Percentiles rank a stretch among this genome's conserved stretches.
Conservation (phyloP, 2,797 vertebrate genomes). For the Melanotaenia trifasciata region DNA sequence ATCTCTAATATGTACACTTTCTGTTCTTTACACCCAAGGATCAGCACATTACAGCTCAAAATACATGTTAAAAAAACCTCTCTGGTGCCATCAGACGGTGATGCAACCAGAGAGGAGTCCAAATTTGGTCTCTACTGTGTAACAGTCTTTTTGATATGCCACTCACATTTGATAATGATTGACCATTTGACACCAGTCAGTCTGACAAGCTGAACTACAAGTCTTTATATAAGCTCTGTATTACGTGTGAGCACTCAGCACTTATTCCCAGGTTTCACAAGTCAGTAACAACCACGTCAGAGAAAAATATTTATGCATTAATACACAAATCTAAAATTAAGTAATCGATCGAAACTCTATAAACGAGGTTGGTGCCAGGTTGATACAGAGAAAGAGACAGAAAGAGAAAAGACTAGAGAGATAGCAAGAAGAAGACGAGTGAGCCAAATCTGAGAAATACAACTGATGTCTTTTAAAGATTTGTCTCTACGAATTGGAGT, state of each 20-base stretch:
- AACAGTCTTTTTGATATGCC: slow-evolving; percentile 45
- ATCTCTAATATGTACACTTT: slow-evolving; percentile 76
- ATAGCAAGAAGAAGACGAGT: not conserved
- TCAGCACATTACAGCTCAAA: slow-evolving; percentile 34
- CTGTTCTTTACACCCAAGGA: slow-evolving; percentile 71
- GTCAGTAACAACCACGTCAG: not conserved
- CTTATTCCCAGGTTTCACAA: slow-evolving; percentile 74
- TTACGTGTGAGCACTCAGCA: slow-evolving; percentile 58
- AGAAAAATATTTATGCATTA: slow-evolving; percentile 19
- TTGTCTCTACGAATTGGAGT: slow-evolving; percentile 15
- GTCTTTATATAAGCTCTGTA: slow-evolving; percentile 50
- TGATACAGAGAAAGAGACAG: slow-evolving; percentile 23
- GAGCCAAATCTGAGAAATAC: slow-evolving; percentile 24
- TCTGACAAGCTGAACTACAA: slow-evolving; percentile 19
- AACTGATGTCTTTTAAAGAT: slow-evolving; percentile 8
- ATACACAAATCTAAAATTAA: slow-evolving; percentile 14
- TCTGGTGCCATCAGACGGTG: slow-evolving; percentile 13
- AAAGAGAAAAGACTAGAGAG: not conserved
- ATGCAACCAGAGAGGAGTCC: slow-evolving; percentile 16
- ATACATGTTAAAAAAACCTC: slow-evolving; percentile 16
- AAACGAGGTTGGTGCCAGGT: slow-evolving; percentile 67
- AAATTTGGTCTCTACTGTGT: slow-evolving; percentile 31
- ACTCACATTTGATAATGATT: slow-evolving; percentile 19
- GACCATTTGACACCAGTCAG: slow-evolving; percentile 12
- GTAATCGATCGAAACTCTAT: slow-evolving; percentile 26